These are phyloP conservation scores for Scartelaos histophorus DNA, from an alignment of 2,113 vertebrate species.

Conservation along the genomic window DNA sequence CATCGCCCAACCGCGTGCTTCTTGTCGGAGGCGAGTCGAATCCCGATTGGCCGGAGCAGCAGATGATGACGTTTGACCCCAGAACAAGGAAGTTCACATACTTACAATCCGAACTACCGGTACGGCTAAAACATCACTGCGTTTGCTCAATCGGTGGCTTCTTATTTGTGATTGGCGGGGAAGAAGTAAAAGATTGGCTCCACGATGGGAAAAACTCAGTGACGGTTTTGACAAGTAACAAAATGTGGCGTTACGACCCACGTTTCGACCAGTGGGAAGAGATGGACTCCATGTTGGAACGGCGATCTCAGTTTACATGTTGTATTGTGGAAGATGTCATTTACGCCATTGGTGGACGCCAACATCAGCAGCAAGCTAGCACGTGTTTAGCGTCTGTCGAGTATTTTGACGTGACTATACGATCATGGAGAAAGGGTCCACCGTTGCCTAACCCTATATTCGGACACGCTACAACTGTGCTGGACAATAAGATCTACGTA, in stretches of 20 bases:
- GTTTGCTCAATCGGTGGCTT: conserved; percentile 88
- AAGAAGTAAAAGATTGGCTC: conserved; percentile 75
- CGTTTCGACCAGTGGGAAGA: conserved; percentile 85
- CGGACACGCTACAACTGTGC: conserved; percentile 84
- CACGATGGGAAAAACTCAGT: conserved; percentile 39
- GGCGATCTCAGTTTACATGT: conserved; percentile 86
- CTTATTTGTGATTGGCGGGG: conserved; percentile 89
- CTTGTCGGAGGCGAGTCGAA: conserved; percentile 82
- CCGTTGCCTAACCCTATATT: conserved; percentile 79
- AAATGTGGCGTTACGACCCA: conserved; percentile 88
- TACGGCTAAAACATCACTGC: conserved; percentile 81
- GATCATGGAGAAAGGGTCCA: conserved; percentile 79
- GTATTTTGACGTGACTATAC: conserved; percentile 82
- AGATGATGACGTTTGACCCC: conserved; percentile 83
- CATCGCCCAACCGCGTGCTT: conserved; percentile 76
- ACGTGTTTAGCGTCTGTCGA: conserved; percentile 82
- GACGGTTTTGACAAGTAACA: conserved; percentile 66
- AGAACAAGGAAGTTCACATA: conserved; percentile 78
- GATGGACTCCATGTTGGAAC: conserved; percentile 81
- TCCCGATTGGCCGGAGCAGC: conserved; percentile 69
- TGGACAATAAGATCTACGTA: conserved; percentile 81
- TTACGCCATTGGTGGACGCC: conserved; percentile 84
- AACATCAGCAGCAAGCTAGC: conserved; percentile 44
- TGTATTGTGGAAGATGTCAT: conserved; percentile 80
- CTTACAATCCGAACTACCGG: conserved; percentile 68